Evolutionary conservation across 2,797 vertebrate species (phyloP).

Genomic region (Mormyrops attenuatus): DNA sequence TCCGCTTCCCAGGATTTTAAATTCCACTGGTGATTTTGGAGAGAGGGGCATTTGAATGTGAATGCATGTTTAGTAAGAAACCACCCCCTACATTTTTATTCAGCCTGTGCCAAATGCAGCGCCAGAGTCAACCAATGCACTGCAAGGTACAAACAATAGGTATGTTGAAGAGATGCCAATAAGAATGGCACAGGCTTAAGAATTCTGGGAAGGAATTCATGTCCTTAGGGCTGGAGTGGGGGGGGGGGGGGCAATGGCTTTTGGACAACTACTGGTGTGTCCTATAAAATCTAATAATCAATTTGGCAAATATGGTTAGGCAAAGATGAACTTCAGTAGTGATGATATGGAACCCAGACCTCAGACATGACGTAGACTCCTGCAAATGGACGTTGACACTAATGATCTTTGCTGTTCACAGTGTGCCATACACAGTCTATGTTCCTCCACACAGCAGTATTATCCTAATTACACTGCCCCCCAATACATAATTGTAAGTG

Average conservation of each 20-base stretch:
- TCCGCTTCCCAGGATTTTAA: neutral
- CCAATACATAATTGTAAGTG: neutral
- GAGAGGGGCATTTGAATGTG: neutral
- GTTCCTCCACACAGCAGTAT: neutral
- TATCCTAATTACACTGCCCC: neutral
- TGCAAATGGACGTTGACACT: neutral
- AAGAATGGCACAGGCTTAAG: neutral
- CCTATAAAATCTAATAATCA: neutral
- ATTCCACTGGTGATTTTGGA: slow-evolving; percentile 5
- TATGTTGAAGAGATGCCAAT: neutral
- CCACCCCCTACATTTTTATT: slow-evolving; percentile 1
- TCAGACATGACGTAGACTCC: neutral
- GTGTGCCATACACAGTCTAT: neutral
- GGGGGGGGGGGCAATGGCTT: neutral
- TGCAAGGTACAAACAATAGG: slow-evolving; percentile 4
- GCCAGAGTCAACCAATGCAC: neutral
- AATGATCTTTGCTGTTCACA: neutral
- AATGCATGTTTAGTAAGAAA: neutral
- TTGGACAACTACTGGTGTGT: neutral
- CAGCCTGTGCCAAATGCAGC: neutral
- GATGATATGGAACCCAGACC: neutral
- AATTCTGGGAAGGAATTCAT: neutral
- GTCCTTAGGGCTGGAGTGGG: neutral
- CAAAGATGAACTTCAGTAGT: neutral
- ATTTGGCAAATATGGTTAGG: neutral